These are phyloP conservation scores for Bovichtus diacanthus DNA, from an alignment of 2,797 vertebrate genomes.

Conservation along the genomic window DNA sequence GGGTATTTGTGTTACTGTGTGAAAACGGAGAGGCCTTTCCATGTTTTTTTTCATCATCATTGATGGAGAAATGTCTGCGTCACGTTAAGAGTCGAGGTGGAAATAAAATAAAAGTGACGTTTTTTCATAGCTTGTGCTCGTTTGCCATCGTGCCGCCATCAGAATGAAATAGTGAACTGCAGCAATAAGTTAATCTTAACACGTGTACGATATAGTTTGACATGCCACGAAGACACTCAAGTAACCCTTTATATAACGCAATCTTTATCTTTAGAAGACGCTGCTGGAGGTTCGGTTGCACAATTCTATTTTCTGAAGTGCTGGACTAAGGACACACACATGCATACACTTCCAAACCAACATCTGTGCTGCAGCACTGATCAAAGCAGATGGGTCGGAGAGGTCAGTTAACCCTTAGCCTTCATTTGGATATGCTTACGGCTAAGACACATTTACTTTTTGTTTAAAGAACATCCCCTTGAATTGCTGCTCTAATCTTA, in stretches of 20 bases:
- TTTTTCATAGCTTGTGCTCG: background rate
- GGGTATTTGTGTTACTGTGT: background rate
- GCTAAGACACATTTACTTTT: background rate
- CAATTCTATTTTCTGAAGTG: slow-evolving; percentile 18
- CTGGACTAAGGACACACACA: background rate
- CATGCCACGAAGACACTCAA: slow-evolving; percentile 10
- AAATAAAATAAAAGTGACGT: too few relatives aligned
- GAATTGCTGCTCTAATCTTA: background rate
- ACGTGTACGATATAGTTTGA: slow-evolving; percentile 15
- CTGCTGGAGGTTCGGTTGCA: background rate
- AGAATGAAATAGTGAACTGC: background rate
- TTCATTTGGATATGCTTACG: slow-evolving; percentile 18
- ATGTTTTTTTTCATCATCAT: background rate
- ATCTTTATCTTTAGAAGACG: slow-evolving; percentile 29
- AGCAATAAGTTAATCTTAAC: background rate
- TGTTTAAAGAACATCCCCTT: background rate
- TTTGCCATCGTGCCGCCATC: background rate
- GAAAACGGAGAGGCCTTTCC: background rate
- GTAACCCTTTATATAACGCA: background rate
- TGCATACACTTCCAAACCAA: slow-evolving; percentile 14
- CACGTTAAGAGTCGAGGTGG: background rate
- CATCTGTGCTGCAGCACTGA: slow-evolving; percentile 42
- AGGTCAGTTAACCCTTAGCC: slow-evolving; percentile 35
- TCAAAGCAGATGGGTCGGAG: slow-evolving; percentile 44
- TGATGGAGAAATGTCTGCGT: background rate